Conservation (phyloP, 2,888 invertebrate species). For the Euspilapteryx auroguttella region DNA sequence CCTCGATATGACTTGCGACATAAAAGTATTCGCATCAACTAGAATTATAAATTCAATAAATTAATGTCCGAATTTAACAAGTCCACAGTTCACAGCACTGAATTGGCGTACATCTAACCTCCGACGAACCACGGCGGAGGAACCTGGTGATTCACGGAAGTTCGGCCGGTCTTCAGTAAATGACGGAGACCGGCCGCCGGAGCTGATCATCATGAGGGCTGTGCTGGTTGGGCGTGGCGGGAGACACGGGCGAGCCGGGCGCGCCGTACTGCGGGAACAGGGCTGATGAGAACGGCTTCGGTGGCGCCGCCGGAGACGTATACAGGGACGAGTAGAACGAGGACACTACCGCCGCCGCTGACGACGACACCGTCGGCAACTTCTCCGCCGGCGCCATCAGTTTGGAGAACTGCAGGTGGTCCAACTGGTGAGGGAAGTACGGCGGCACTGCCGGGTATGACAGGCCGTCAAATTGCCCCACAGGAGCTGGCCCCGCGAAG, state of each 20-base stretch:
- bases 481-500: conserved; percentile 64
- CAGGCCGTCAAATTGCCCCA: conserved; percentile 61
- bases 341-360: conserved; percentile 64
- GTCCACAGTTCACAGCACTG: conserved; percentile 37
- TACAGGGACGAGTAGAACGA: conserved; percentile 72
- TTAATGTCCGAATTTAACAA: too few species aligned
- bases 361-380: conserved; percentile 43
- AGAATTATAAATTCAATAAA: conserved; percentile 43
- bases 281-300: conserved; percentile 55
- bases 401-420: conserved; percentile 65
- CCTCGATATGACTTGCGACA: conserved; percentile 41
- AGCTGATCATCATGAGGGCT: conserved; percentile 62
- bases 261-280: conserved; percentile 54
- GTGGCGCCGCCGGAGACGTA: conserved; percentile 52
- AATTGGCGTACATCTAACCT: too few species aligned
- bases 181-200: conserved; percentile 70
- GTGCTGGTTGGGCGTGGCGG: conserved; percentile 43
- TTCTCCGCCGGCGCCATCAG: conserved; percentile 54
- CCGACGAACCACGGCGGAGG: too few species aligned
- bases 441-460: conserved; percentile 69
- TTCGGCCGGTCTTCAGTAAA: conserved; percentile 64
- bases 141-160: conserved; percentile 49
- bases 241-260: conserved; percentile 46
- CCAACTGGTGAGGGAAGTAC: conserved; percentile 78
- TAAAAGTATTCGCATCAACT: too few species aligned